Evolutionary conservation across 1,140 invertebrate genomes (phyloP).

Genomic region (Eulimnadia texana): DNA sequence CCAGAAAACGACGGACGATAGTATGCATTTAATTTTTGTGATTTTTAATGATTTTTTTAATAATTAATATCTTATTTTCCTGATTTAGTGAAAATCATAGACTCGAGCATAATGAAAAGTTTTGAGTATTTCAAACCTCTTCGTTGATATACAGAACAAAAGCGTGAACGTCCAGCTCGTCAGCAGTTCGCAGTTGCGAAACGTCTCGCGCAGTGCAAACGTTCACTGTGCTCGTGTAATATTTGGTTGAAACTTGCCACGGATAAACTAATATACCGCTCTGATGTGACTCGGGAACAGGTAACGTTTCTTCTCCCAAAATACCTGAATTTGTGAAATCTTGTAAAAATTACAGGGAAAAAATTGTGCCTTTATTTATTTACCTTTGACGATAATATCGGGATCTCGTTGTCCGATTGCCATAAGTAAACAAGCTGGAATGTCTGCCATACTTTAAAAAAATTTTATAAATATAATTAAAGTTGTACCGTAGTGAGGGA

Average conservation of each 20-base stretch:
- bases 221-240: slow-evolving; percentile 43
- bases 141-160: background rate
- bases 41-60: too few relatives aligned
- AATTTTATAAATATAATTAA: background rate
- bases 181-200: slow-evolving; percentile 31
- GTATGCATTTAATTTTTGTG: too few relatives aligned
- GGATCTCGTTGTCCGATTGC: background rate
- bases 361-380: background rate
- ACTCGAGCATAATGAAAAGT: too few relatives aligned
- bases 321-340: slow-evolving; percentile 29
- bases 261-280: slow-evolving; percentile 34
- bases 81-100: too few relatives aligned
- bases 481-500: too few relatives aligned
- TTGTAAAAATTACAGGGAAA: slow-evolving; percentile 17
- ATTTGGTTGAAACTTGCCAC: slow-evolving; percentile 49
- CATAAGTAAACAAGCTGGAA: slow-evolving; percentile 3
- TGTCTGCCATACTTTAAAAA: background rate
- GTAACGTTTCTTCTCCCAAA: slow-evolving; percentile 23
- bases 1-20: too few relatives aligned
- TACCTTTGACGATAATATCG: slow-evolving; percentile 11
- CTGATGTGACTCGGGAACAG: slow-evolving; percentile 25
- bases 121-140: slow-evolving; percentile 5
- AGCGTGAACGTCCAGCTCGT: slow-evolving; percentile 27
- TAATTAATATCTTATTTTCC: too few relatives aligned
- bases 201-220: slow-evolving; percentile 30